These are phyloP conservation scores for Pelusios castaneus DNA, from an alignment of 2,113 vertebrate genomes.

Conservation along the genomic window DNA sequence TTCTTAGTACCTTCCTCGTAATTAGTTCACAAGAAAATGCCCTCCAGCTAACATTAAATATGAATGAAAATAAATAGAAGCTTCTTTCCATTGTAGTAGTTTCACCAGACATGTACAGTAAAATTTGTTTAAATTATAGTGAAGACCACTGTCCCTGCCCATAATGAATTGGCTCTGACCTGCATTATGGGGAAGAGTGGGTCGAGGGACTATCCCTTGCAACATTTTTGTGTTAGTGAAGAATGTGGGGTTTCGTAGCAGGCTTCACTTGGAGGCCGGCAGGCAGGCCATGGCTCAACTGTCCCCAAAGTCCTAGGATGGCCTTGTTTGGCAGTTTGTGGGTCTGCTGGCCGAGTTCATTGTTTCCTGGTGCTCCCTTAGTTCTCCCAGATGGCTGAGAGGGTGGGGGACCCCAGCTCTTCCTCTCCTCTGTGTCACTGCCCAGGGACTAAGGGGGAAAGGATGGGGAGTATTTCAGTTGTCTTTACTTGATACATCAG, in stretches of 20 bases:
- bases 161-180: background rate
- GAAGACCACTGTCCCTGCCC: background rate
- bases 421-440: too few relatives aligned
- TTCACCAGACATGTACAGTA: fast-evolving
- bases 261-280: background rate
- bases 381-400: background rate
- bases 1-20: background rate
- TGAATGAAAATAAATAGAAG: background rate
- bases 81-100: background rate
- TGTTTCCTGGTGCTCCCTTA: background rate
- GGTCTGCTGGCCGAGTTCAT: background rate
- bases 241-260: background rate
- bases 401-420: too few relatives aligned
- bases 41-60: background rate
- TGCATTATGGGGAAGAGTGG: background rate
- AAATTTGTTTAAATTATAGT: background rate
- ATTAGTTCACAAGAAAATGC: background rate
- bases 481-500: background rate
- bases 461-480: background rate
- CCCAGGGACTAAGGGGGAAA: background rate
- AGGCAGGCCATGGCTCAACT: background rate
- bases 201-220: background rate
- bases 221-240: fast-evolving
- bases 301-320: background rate
- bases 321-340: background rate